Conservation (phyloP, 2,797 vertebrate genomes). For the Gallinago solitaria region DNA sequence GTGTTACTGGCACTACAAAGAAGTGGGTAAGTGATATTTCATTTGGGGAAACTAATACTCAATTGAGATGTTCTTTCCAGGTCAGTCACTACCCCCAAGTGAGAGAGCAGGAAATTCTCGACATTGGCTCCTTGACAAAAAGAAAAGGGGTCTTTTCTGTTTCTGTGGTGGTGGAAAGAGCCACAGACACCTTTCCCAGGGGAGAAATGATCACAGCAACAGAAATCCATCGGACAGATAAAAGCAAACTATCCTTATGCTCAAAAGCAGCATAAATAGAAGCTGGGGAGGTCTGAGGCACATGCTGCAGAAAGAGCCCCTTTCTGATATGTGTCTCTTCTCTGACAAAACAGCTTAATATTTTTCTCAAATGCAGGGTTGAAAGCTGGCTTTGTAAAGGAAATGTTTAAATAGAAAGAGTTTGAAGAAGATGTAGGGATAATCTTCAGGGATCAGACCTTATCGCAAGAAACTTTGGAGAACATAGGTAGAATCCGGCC, state of each 20-base stretch:
- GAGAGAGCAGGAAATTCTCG: constrained; percentile 60
- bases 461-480: constrained; percentile 3
- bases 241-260: constrained; percentile 6
- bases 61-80: constrained; percentile 35
- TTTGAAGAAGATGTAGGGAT: constrained; percentile 2
- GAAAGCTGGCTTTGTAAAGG: constrained; percentile 40
- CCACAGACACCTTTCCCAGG: constrained; percentile 13
- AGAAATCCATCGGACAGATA: constrained; percentile 44
- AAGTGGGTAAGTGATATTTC: constrained; percentile 52
- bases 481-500: neutral
- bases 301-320: neutral
- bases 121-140: constrained; percentile 28
- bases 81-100: constrained; percentile 27
- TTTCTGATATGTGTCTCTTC: neutral
- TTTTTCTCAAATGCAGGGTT: constrained; percentile 17
- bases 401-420: constrained; percentile 26
- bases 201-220: constrained; percentile 38
- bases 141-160: neutral
- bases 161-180: constrained; percentile 42
- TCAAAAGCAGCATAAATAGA: constrained; percentile 37
- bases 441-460: constrained; percentile 31
- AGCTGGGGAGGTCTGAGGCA: constrained; percentile 25
- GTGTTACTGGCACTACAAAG: constrained; percentile 48
- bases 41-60: constrained; percentile 49
- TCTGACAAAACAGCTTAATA: constrained; percentile 39